Evolutionary conservation across 2,113 vertebrate genomes (phyloP), one percentile per base, ranked within the genome.

Genomic region (Nesoenas mayeri): DNA sequence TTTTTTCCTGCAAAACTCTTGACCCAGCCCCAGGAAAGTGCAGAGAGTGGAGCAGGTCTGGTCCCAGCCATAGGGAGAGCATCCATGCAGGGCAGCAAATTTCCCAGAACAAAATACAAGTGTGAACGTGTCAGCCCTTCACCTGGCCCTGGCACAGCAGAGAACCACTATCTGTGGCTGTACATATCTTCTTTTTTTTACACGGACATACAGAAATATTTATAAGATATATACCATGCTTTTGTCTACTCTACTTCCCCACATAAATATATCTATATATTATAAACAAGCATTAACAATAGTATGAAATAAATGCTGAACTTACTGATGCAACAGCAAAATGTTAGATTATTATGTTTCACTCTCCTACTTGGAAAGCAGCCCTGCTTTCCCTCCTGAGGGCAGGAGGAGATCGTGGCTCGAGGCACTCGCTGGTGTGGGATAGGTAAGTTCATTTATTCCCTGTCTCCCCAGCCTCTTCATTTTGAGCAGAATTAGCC

Each of bases 141-240:
- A 29, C 1, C n/a, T 96, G 96, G 96, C 95, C 94, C 60, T 94
- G 97, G 83, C 90, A 51, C 90, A 93, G 98, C 97, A 98, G 97
- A 98, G 98, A 98, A 98, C 98, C 99, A 99, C 99, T 98, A 97
- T 96, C 97, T 97, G 98, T 98, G 98, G 98, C 97, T 99, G 99
- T 99, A 99, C 97, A 99, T 99, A 98, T 98, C 98, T 98, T 98
- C 97, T 98, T 99, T 98, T 98, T 98, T 98, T 97, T 99, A 98
- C 97, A 98, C 98, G 97, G 98, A 99, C 98, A 98, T 98, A 98
- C 98, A 98, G 97, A 98, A 98, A 98, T 99, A 99, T 99, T 99
- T 99, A 99, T 99, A 98, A 99, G 97, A 98, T 98, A 98, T 98
- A 98, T 98, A 97, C 97, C 58, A 53, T 47, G 92, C 91, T 97